Evolutionary conservation across 2,888 invertebrate species (phyloP).

Genomic region (Trichopoda pennipes): DNA sequence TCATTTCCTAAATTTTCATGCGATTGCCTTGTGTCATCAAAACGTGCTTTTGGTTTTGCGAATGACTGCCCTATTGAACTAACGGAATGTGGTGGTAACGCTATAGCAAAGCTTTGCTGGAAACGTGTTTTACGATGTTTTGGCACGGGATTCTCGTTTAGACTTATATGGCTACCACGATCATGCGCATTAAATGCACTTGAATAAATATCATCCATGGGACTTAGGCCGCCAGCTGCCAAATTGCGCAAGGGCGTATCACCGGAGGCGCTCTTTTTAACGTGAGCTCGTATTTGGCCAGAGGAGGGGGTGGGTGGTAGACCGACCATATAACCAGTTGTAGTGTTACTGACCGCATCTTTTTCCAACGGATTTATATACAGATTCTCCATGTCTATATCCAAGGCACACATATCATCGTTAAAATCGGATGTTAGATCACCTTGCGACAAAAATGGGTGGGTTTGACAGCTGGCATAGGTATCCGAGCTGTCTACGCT

Average conservation of each 20-base stretch:
- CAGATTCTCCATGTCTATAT: conserved; percentile 88
- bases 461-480: conserved; percentile 97
- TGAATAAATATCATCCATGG: conserved; percentile 84
- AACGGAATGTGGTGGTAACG: conserved; percentile 81
- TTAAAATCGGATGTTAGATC: conserved; percentile 84
- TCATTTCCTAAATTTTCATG: conserved; percentile 82
- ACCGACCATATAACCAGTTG: conserved; percentile 76
- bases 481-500: conserved; percentile 92
- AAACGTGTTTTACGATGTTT: conserved; percentile 93
- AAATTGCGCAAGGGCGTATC: conserved; percentile 87
- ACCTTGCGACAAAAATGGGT: conserved; percentile 94
- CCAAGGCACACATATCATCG: conserved; percentile 79
- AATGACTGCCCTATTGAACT: conserved; percentile 37
- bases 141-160: conserved; percentile 86
- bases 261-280: conserved; percentile 91
- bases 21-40: conserved; percentile 82
- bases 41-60: conserved; percentile 75
- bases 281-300: conserved; percentile 82
- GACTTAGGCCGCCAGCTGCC: conserved; percentile 82
- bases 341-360: conserved; percentile 73
- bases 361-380: conserved; percentile 94
- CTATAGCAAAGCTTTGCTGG: conserved; percentile 85
- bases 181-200: conserved; percentile 81
- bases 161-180: conserved; percentile 82
- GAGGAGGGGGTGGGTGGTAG: conserved; percentile 76